A percentile compares a stretch with the other conserved stretches of the same genome.
Conservation (phyloP, 2,797 vertebrate genomes). For the Anguilla pacifica region DNA sequence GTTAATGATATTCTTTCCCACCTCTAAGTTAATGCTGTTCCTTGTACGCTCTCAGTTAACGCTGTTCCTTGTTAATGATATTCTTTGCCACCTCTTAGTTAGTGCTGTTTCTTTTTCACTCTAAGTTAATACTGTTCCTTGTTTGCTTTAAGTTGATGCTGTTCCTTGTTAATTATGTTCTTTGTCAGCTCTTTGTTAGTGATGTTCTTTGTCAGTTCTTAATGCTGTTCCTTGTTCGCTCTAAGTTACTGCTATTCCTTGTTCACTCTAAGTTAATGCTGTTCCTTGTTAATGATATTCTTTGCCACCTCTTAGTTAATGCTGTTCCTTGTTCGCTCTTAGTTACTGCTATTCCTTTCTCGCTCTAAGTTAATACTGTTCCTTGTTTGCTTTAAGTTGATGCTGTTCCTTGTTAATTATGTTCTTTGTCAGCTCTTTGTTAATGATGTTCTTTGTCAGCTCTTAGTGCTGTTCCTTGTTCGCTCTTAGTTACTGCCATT, state of each 20-base stretch:
- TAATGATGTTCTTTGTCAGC: too few relatives aligned
- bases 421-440: too few relatives aligned
- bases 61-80: too few relatives aligned
- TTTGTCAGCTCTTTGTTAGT: too few relatives aligned
- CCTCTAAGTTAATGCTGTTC: background rate
- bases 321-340: background rate
- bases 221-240: background rate
- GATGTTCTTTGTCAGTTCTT: background rate
- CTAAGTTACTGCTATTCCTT: background rate
- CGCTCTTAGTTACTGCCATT: background rate
- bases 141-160: background rate
- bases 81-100: background rate
- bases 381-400: background rate
- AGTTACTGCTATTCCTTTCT: background rate
- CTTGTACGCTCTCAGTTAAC: too few relatives aligned
- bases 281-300: background rate
- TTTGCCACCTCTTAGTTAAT: background rate
- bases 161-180: background rate
- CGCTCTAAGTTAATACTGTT: background rate
- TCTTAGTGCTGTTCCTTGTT: background rate
- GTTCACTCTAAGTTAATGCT: too few relatives aligned
- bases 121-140: background rate
- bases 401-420: too few relatives aligned
- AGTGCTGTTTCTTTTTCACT: background rate
- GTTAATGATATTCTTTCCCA: too few relatives aligned